These are phyloP conservation scores for Cichlasoma orientale DNA, from an alignment of 2,797 vertebrate genomes.

Conservation along the genomic window DNA sequence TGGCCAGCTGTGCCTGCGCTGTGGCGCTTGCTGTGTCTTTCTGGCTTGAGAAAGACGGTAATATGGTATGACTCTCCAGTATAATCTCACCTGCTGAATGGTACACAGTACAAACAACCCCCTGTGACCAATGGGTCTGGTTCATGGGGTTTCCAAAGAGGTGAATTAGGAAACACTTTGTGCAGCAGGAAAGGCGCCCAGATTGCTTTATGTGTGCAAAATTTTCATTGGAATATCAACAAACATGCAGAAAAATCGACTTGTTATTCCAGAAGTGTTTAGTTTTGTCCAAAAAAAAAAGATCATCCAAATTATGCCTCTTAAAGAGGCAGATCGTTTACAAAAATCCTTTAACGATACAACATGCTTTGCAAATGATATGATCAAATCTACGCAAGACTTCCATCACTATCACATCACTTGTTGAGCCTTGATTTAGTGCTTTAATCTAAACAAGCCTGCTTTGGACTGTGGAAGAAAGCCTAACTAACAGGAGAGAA, in stretches of 20 bases:
- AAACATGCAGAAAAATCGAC: not conserved
- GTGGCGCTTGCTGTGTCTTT: slow-evolving; percentile 57
- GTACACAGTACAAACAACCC: slow-evolving; percentile 45
- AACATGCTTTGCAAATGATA: slow-evolving; percentile 15
- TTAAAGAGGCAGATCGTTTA: slow-evolving; percentile 10
- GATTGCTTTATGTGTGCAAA: slow-evolving; percentile 5
- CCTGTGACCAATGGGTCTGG: slow-evolving; percentile 50
- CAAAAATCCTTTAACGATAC: slow-evolving; percentile 29
- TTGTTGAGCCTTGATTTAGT: not conserved
- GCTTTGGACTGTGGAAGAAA: no score
- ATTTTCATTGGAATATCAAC: not conserved
- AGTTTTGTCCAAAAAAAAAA: slow-evolving; percentile 10
- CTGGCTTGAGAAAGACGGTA: slow-evolving; percentile 55
- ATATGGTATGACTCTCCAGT: slow-evolving; percentile 45
- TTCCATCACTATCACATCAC: slow-evolving; percentile 2
- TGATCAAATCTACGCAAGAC: slow-evolving; percentile 16
- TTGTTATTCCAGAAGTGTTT: not conserved
- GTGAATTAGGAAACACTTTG: slow-evolving; percentile 16
- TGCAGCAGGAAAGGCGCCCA: not conserved
- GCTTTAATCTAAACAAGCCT: not conserved
- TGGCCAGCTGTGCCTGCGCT: slow-evolving; percentile 56
- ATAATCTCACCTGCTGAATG: slow-evolving; percentile 67
- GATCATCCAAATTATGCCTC: not conserved
- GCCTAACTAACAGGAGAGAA: no score
- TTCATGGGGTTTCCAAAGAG: slow-evolving; percentile 28